Percentiles rank a stretch among this genome's conserved stretches.
These are phyloP conservation scores for Pseudeuparius sepicola DNA, from an alignment of 2,888 invertebrate species.

Conservation along the genomic window DNA sequence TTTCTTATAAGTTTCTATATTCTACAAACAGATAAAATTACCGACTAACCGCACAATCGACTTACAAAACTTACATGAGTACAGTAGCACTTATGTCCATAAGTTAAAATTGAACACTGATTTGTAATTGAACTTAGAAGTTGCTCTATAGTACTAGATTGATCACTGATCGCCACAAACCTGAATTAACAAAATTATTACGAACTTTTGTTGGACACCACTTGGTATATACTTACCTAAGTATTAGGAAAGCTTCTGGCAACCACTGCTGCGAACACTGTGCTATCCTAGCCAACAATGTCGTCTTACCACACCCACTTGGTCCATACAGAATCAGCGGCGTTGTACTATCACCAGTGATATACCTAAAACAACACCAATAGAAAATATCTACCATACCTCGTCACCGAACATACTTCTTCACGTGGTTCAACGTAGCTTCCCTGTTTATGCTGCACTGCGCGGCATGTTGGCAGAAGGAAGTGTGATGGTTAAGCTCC, in stretches of 20 bases:
- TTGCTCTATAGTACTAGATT: conserved; percentile 57
- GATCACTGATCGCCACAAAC: conserved; percentile 56
- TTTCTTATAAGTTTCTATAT: conserved; percentile 58
- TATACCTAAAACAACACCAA: conserved; percentile 45
- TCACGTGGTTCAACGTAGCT: conserved; percentile 54
- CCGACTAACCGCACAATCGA: background rate
- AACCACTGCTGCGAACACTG: conserved; percentile 54
- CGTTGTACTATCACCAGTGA: conserved; percentile 47
- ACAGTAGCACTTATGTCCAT: conserved; percentile 55
- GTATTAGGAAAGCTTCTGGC: conserved; percentile 46
- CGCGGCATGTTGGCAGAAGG: conserved; percentile 60
- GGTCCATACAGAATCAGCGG: conserved; percentile 69
- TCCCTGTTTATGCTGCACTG: conserved; percentile 61
- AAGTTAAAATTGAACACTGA: conserved; percentile 61
- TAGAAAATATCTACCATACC: background rate
- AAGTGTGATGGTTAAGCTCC: conserved; percentile 61
- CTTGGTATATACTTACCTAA: too few species aligned
- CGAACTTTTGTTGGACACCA: too few species aligned
- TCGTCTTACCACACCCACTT: conserved; percentile 77
- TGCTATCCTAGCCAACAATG: conserved; percentile 63
- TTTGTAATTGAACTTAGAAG: conserved; percentile 67
- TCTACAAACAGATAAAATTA: conserved; percentile 42
- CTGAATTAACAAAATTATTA: too few species aligned
- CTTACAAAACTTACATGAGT: conserved; percentile 50
- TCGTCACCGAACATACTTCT: conserved; percentile 45